phyloP scores from a whole-genome alignment of 2,797 vertebrate species.

The Falco columbarius region DNA sequence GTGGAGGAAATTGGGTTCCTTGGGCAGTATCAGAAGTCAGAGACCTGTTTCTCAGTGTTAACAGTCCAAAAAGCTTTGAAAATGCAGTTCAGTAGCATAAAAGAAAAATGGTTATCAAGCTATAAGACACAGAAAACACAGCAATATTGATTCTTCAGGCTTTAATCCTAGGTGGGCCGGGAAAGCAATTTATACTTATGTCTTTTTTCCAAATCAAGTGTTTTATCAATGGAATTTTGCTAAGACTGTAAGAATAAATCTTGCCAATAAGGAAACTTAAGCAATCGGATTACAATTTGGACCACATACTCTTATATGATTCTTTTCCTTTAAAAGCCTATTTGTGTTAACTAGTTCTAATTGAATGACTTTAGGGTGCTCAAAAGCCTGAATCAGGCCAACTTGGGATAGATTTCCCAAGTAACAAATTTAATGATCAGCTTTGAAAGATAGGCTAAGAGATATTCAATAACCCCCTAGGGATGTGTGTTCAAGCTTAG shows the following conservation, averaged over 20 bases:
- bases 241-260: neutral
- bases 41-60: neutral
- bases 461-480: conserved; percentile 42
- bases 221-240: conserved; percentile 19
- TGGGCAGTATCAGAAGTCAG: neutral
- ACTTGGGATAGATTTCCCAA: neutral
- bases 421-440: conserved; percentile 13
- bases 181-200: conserved; percentile 38
- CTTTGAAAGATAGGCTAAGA: conserved; percentile 30
- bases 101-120: neutral
- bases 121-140: neutral
- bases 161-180: neutral
- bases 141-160: neutral
- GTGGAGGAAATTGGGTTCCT: neutral
- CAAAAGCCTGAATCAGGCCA: neutral
- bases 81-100: neutral
- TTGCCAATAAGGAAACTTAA: neutral
- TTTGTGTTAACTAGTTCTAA: conserved; percentile 15
- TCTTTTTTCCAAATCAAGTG: neutral
- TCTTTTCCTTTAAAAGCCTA: conserved; percentile 1
- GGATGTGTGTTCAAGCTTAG: neutral
- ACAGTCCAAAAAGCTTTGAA: neutral
- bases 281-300: conserved; percentile 24
- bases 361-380: neutral
- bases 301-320: neutral